These are phyloP conservation scores for Anguilla anguilla DNA, from an alignment of 2,797 vertebrate species.

Conservation along the genomic window DNA sequence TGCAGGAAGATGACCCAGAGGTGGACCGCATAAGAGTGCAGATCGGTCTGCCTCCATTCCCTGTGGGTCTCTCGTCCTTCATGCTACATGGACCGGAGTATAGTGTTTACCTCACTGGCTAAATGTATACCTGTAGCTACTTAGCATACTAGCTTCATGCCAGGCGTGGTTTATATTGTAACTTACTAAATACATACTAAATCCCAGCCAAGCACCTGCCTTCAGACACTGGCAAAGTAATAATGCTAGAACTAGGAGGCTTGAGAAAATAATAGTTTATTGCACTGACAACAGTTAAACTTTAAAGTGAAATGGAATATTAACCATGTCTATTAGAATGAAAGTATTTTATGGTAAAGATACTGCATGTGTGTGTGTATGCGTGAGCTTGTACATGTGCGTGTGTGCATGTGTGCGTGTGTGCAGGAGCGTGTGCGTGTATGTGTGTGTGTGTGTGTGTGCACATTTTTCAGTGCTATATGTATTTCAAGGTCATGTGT, in stretches of 20 bases:
- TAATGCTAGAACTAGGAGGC: too few relatives aligned
- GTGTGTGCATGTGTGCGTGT: too few relatives aligned
- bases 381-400: too few relatives aligned
- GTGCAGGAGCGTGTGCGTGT: too few relatives aligned
- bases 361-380: too few relatives aligned
- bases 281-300: too few relatives aligned
- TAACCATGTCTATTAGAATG: too few relatives aligned
- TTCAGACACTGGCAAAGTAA: too few relatives aligned
- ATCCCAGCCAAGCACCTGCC: neutral
- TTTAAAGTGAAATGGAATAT: too few relatives aligned
- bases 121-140: neutral
- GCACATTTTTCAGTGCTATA: neutral
- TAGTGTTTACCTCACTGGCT: neutral
- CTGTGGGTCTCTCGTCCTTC: conserved; percentile 57
- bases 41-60: conserved; percentile 65
- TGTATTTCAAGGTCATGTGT: conserved; percentile 19
- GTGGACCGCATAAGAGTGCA: conserved; percentile 76
- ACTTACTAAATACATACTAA: neutral
- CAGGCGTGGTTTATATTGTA: too few relatives aligned
- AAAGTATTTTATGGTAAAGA: too few relatives aligned
- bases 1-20: conserved; percentile 70
- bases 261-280: too few relatives aligned
- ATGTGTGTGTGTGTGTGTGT: neutral
- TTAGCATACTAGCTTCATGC: neutral
- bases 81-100: neutral